Evolutionary conservation across 2,797 vertebrate species (phyloP), one percentile per base, ranked within the genome.

Genomic region (Notamacropus eugenii): DNA sequence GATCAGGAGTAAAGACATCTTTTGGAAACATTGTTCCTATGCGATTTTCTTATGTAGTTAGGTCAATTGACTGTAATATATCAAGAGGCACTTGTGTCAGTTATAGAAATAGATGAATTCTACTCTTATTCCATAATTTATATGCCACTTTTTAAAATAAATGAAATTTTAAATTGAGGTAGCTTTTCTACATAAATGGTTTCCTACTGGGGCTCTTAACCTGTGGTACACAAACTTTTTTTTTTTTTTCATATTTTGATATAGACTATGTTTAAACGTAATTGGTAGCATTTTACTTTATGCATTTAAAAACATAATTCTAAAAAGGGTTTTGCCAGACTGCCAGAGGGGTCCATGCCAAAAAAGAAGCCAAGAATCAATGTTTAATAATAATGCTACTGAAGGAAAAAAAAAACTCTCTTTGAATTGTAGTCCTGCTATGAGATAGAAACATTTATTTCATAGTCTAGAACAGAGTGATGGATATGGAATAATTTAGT

Each of bases 71-170:
- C 54, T 57, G 28, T 94, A 93, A n/a, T 40, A 54, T 0, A n/a
- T 24, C 56, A 90, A 82, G 5, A 34, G 19, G 22, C 52, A 94
- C 57, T 91, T 55, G 19, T 62, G 28, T 94, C 93, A 52, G 58
- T 91, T 50, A 50, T 31, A 31, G 55, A 92, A 94, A 10, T n/a
- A 9, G 19, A 90, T 91, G 9, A 93, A 54, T 58, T 92, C 34
- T 90, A 57, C 6, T 93, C 6, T 57, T 94, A 34, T 95, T 95
- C 24, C 52, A 27, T 92, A 57, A 74, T 28, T 54, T 24, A 94
- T 52, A 93, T 1, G 54, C 31, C 5, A 46, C 46, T 92, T 93
- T 19, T 92, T 92, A 24, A 90, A 55, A 91, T 52, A 46, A 94
- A 46, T 87, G n/a, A 52, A 3, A 46, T 92, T 95, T 90, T 91